These are phyloP conservation scores for Ctena decussata DNA, from an alignment of 2,888 invertebrate genomes.

Conservation along the genomic window DNA sequence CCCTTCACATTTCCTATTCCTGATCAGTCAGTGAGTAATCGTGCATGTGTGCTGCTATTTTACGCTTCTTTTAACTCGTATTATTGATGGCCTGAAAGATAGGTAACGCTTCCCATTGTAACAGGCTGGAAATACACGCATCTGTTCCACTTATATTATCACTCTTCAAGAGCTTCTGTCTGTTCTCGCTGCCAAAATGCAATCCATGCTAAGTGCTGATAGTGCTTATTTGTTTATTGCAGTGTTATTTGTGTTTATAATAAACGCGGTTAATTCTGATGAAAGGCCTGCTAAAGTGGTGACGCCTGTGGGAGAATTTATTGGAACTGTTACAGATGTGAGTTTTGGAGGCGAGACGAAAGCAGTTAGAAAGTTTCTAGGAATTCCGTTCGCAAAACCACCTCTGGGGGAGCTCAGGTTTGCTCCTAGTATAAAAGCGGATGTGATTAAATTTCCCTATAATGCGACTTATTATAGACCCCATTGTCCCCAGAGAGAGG, in stretches of 20 bases:
- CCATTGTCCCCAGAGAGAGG: conserved; percentile 49
- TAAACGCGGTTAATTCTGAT: not conserved
- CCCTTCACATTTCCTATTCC: too few relatives aligned
- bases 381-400: conserved; percentile 58
- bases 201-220: not conserved
- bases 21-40: not conserved
- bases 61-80: not conserved
- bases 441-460: not conserved
- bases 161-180: not conserved
- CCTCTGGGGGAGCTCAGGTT: conserved; percentile 41
- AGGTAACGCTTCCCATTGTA: not conserved
- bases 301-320: conserved; percentile 30
- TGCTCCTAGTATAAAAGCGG: conserved; percentile 23
- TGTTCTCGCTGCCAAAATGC: not conserved
- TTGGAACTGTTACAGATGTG: conserved; percentile 23
- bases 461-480: conserved; percentile 52
- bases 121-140: not conserved
- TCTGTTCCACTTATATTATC: not conserved
- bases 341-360: conserved; percentile 20
- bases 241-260: not conserved
- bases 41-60: not conserved
- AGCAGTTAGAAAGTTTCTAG: conserved; percentile 31
- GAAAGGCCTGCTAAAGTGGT: conserved; percentile 1
- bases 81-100: not conserved
- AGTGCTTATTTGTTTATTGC: not conserved